These are phyloP conservation scores for Siniperca undulata DNA, from an alignment of 2,797 vertebrate species.

Conservation along the genomic window DNA sequence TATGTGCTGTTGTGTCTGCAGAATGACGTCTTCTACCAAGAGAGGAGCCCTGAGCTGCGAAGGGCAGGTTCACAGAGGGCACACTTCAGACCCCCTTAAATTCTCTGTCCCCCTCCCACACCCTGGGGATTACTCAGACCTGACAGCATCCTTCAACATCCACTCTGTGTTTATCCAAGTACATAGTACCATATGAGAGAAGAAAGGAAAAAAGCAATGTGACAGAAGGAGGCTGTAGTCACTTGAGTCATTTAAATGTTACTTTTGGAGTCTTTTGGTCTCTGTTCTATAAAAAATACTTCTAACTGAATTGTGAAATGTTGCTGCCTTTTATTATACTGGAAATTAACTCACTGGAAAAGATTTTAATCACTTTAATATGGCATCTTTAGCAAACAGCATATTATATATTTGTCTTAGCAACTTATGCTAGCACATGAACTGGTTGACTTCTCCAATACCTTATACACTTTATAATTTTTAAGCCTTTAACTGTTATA, in stretches of 20 bases:
- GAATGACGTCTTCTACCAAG: constrained; percentile 22
- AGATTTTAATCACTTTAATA: not conserved
- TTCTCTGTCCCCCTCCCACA: constrained; percentile 12
- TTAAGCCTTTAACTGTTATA: not conserved
- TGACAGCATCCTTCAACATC: constrained; percentile 40
- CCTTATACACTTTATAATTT: not conserved
- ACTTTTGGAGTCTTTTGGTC: not conserved
- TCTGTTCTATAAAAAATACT: not conserved
- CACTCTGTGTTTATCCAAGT: constrained; percentile 30
- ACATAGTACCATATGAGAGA: not conserved
- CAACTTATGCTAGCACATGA: not conserved
- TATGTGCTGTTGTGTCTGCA: constrained; percentile 40
- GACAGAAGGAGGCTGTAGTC: not conserved
- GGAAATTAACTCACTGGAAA: not conserved
- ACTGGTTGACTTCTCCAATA: not conserved
- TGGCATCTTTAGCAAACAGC: not conserved
- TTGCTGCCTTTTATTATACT: not conserved
- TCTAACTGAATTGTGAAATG: not conserved
- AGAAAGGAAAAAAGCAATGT: not conserved
- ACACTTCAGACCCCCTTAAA: constrained; percentile 18
- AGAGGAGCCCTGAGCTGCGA: constrained; percentile 10
- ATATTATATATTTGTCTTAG: constrained; percentile 1
- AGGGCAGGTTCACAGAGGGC: constrained; percentile 16
- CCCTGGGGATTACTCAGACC: constrained; percentile 25
- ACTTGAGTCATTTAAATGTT: constrained; percentile 6